These are phyloP conservation scores for Formica aserva DNA, from an alignment of 2,888 invertebrate genomes.

Conservation along the genomic window DNA sequence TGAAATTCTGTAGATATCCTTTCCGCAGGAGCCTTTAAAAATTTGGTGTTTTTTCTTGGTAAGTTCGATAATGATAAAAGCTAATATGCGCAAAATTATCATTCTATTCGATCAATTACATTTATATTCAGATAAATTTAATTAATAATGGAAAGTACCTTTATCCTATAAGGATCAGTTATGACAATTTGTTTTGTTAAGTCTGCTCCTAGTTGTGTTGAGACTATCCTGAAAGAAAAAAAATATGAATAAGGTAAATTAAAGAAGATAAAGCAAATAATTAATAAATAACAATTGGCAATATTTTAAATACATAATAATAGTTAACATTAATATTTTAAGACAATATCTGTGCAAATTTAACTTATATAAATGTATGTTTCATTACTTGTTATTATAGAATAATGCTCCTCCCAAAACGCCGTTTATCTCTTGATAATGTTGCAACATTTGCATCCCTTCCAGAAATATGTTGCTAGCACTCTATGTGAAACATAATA, in stretches of 20 bases:
- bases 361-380: constrained; percentile 3
- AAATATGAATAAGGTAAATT: neutral
- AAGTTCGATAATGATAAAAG: neutral
- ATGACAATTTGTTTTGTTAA: constrained; percentile 93
- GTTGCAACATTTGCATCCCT: constrained; percentile 94
- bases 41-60: neutral
- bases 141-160: constrained; percentile 83
- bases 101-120: neutral
- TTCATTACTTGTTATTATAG: constrained; percentile 93
- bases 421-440: constrained; percentile 92
- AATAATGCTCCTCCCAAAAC: constrained; percentile 94
- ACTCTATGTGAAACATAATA: constrained; percentile 88
- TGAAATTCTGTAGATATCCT: constrained; percentile 89
- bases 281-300: neutral
- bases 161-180: constrained; percentile 94
- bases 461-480: constrained; percentile 95
- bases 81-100: neutral
- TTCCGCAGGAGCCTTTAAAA: constrained; percentile 90
- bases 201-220: constrained; percentile 90
- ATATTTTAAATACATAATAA: neutral
- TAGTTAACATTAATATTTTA: neutral
- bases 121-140: neutral
- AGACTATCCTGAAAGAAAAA: constrained; percentile 89
- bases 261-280: neutral
- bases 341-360: neutral